Evolutionary conservation across 2,888 invertebrate species (phyloP).

Genomic region (Loripinus fragilis): DNA sequence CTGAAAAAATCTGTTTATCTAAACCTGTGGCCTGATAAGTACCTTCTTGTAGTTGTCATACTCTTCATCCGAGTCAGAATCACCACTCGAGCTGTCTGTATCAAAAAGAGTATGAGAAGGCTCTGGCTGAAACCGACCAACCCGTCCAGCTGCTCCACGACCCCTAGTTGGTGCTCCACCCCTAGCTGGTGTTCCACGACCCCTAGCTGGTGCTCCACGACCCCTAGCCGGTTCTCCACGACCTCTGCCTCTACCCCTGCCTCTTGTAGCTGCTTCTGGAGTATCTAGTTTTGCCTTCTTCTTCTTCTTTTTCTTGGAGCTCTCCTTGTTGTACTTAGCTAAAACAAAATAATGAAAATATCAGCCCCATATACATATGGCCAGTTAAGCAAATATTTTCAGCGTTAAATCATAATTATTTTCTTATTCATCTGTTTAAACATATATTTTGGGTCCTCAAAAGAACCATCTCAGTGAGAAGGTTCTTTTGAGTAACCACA

Average conservation of each 20-base stretch:
- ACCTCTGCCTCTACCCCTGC: conserved; percentile 43
- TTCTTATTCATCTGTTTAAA: too few relatives aligned
- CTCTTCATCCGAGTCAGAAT: conserved; percentile 61
- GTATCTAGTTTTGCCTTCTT: conserved; percentile 52
- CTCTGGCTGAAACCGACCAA: neutral
- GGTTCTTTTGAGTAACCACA: too few relatives aligned
- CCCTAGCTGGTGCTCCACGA: conserved; percentile 17
- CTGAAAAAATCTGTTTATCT: too few relatives aligned
- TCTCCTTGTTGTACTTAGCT: conserved; percentile 83
- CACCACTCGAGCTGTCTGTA: conserved; percentile 43
- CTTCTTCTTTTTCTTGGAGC: conserved; percentile 72
- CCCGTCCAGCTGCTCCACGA: neutral
- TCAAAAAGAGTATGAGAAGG: conserved; percentile 28
- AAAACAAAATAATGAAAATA: neutral
- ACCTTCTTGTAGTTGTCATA: conserved; percentile 38
- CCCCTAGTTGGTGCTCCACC: neutral
- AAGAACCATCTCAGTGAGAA: too few relatives aligned
- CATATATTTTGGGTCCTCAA: too few relatives aligned
- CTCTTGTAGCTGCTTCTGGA: conserved; percentile 8
- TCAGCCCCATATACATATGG: too few relatives aligned
- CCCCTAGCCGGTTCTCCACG: conserved; percentile 34
- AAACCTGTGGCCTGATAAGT: conserved; percentile 16
- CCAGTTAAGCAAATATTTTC: too few relatives aligned
- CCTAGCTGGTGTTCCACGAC: neutral
- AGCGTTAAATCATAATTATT: too few relatives aligned